A percentile compares a stretch with the other conserved stretches of the same genome.
Evolutionary conservation across 2,888 invertebrate genomes (phyloP).

Genomic region (Agrotis exclamationis): DNA sequence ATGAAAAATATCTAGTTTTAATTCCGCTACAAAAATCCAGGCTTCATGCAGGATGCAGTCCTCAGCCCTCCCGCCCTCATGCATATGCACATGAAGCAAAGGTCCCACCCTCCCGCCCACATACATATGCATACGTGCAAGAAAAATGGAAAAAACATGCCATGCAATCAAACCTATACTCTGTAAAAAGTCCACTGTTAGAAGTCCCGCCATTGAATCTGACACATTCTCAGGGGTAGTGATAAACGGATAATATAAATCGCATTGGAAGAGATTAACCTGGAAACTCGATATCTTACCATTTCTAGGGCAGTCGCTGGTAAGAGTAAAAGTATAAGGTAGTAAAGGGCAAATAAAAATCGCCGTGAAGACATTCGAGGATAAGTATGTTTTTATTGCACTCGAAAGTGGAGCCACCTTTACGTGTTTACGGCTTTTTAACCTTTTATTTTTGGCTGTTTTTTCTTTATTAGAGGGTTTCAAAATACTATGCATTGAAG

Average conservation of each 20-base stretch:
- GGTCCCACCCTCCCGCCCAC: too few relatives aligned
- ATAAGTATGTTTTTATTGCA: constrained; percentile 38
- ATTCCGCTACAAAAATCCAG: too few relatives aligned
- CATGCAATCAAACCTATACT: too few relatives aligned
- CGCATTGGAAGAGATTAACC: background rate
- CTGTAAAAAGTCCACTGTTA: too few relatives aligned
- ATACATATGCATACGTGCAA: too few relatives aligned
- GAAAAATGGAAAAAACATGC: too few relatives aligned
- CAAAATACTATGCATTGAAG: background rate
- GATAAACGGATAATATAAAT: background rate
- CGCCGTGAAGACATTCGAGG: background rate
- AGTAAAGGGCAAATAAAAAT: constrained; percentile 11
- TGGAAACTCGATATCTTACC: background rate
- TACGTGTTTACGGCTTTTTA: constrained; percentile 36
- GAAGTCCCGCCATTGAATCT: background rate
- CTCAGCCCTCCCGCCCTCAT: too few relatives aligned
- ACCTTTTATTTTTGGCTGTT: constrained; percentile 8
- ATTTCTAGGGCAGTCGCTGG: background rate
- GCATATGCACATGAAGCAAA: too few relatives aligned
- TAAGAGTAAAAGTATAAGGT: constrained; percentile 2
- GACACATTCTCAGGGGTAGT: background rate
- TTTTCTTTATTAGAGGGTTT: too few relatives aligned
- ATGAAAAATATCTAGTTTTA: too few relatives aligned
- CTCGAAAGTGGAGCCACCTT: constrained; percentile 14
- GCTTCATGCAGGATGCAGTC: too few relatives aligned